Evolutionary conservation across 2,113 vertebrate species (phyloP).

Genomic region (Gallinago undulata): DNA sequence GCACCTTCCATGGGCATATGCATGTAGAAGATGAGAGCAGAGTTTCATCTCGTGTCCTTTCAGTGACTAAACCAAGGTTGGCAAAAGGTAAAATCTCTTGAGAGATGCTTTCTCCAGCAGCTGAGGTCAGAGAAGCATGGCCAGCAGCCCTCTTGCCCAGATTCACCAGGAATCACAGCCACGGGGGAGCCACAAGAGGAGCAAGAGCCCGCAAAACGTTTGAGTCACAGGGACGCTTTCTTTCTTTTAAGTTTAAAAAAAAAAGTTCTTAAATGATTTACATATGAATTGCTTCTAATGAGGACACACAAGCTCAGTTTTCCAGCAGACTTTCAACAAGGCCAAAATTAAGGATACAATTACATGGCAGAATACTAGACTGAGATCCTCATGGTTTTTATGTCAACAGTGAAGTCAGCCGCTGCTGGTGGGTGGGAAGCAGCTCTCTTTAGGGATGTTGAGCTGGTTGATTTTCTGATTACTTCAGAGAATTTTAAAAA

Average conservation of each 20-base stretch:
- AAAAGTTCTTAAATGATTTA: constrained; percentile 36
- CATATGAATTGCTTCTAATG: constrained; percentile 71
- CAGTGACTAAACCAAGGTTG: not conserved
- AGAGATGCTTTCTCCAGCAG: not conserved
- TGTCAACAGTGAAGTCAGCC: constrained; percentile 64
- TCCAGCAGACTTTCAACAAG: constrained; percentile 62
- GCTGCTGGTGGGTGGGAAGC: constrained; percentile 56
- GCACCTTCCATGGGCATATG: not conserved
- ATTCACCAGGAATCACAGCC: not conserved
- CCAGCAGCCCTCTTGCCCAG: not conserved
- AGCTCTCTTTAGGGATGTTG: constrained; percentile 54
- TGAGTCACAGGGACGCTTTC: not conserved
- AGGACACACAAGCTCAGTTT: constrained; percentile 46
- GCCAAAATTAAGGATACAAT: constrained; percentile 64
- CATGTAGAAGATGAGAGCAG: not conserved
- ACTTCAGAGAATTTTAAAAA: constrained; percentile 65
- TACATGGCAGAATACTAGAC: constrained; percentile 54
- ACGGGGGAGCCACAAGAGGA: not conserved
- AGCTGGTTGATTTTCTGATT: constrained; percentile 67
- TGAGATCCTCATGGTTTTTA: constrained; percentile 45
- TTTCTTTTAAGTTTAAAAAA: not conserved
- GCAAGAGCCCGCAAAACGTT: not conserved
- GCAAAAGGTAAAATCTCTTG: not conserved
- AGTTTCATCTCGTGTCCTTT: not conserved
- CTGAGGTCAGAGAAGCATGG: not conserved